Evolutionary conservation across 2,113 vertebrate genomes (phyloP).

Genomic region (Turnix velox): DNA sequence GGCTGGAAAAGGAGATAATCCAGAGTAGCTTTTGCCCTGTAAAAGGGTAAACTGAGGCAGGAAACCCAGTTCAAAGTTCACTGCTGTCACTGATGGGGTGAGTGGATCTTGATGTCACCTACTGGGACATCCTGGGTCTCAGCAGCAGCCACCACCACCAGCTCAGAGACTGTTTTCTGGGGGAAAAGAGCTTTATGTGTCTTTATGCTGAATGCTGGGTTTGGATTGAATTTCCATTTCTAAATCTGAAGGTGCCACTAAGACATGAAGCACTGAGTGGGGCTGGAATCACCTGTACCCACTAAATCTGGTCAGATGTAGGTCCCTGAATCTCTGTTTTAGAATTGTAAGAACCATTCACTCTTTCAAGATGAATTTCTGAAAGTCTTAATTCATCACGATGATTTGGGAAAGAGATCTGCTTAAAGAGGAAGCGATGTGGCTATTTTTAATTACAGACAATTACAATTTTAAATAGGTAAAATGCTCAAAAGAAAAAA

Average conservation of each 20-base stretch:
- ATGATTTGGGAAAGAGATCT: background rate
- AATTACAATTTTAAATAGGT: background rate
- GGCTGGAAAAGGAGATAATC: background rate
- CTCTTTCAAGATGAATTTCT: background rate
- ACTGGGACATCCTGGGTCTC: background rate
- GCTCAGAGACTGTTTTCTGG: background rate
- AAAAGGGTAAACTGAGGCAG: constrained; percentile 9
- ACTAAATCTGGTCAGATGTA: background rate
- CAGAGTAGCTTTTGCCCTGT: background rate
- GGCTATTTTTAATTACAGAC: too few species aligned
- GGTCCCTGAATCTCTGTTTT: background rate
- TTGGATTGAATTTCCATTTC: background rate
- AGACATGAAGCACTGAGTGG: background rate
- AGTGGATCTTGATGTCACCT: background rate
- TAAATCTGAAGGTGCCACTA: background rate
- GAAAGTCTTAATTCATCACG: background rate
- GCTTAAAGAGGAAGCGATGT: too few species aligned
- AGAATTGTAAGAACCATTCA: background rate
- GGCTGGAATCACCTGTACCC: background rate
- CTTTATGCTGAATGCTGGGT: background rate
- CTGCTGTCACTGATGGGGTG: too few species aligned
- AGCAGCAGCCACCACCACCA: background rate
- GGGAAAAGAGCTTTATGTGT: background rate
- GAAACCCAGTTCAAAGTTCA: background rate
- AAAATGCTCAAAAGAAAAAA: accelerated